These are phyloP conservation scores for Muscicapa comitata DNA, from an alignment of 2,797 vertebrate genomes.

Conservation along the genomic window DNA sequence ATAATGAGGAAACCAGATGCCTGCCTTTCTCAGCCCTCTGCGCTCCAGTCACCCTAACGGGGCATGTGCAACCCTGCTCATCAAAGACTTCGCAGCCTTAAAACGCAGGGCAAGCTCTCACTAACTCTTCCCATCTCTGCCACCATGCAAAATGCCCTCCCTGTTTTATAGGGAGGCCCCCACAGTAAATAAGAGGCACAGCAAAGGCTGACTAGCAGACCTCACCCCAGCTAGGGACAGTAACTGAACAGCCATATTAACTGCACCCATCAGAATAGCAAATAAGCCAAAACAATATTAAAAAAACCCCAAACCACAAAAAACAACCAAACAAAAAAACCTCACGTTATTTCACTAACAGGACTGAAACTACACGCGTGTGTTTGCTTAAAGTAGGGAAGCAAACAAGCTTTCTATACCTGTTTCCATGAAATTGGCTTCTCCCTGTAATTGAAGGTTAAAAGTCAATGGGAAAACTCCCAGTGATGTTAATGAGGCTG, in stretches of 20 bases:
- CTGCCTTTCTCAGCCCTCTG: slow-evolving; percentile 40
- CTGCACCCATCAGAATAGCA: neutral
- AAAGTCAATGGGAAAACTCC: neutral
- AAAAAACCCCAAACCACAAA: neutral
- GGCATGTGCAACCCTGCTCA: neutral
- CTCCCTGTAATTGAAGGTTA: neutral
- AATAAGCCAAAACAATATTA: neutral
- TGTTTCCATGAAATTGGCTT: neutral
- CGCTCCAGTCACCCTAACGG: neutral
- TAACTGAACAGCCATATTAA: neutral
- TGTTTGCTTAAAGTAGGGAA: neutral
- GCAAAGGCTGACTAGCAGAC: neutral
- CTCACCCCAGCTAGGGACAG: neutral
- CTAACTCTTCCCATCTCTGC: neutral
- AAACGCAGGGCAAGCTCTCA: neutral
- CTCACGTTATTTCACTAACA: neutral
- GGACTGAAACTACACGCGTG: rapidly evolving
- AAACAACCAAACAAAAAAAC: rapidly evolving
- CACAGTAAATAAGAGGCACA: neutral
- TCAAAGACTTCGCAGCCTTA: neutral
- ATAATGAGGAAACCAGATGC: slow-evolving; percentile 37
- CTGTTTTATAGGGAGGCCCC: neutral
- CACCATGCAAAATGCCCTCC: neutral
- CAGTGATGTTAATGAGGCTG: neutral
- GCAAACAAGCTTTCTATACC: neutral